Conservation (phyloP, 2,113 vertebrate species). For the Rhipidura dahli region DNA sequence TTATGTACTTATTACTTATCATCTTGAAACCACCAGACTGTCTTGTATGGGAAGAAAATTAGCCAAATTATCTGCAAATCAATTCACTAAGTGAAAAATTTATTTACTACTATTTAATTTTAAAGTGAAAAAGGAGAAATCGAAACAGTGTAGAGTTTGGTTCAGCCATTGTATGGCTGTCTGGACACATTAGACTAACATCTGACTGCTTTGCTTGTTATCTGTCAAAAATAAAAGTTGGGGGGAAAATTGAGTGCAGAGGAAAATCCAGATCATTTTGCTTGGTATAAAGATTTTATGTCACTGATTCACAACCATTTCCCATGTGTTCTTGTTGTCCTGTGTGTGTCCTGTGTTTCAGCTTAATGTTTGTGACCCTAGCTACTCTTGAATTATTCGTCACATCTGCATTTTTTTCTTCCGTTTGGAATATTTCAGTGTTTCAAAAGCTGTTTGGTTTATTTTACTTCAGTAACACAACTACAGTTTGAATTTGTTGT, state of each 20-base stretch:
- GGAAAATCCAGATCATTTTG: neutral
- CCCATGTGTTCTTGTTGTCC: neutral
- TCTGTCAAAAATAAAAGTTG: neutral
- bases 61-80: neutral
- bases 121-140: neutral
- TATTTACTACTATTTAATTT: neutral
- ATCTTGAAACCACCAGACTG: neutral
- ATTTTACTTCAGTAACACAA: neutral
- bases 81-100: neutral
- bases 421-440: neutral
- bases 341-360: neutral
- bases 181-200: neutral
- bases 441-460: neutral
- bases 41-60: neutral
- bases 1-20: neutral
- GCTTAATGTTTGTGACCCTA: neutral
- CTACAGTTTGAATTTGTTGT: neutral
- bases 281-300: neutral
- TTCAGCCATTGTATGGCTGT: neutral
- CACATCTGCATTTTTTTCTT: neutral
- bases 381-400: neutral
- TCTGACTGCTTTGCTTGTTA: neutral
- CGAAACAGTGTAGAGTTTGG: neutral
- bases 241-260: accelerated
- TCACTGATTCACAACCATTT: neutral